A percentile compares a stretch with the other conserved stretches of the same genome.
Conservation (phyloP, 2,113 vertebrate species). For the Percina caprodes region DNA sequence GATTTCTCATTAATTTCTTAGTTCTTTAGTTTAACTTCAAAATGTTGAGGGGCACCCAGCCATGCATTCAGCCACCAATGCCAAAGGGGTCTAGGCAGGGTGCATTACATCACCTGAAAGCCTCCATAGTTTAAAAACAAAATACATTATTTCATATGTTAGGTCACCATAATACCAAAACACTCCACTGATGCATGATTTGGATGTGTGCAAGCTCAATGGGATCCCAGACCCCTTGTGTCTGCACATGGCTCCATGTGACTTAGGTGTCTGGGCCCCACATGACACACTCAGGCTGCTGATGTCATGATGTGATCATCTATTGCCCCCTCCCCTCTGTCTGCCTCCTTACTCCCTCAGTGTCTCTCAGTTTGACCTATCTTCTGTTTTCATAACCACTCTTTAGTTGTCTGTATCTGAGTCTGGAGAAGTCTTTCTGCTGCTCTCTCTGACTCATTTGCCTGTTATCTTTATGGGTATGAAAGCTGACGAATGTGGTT, state of each 20-base stretch:
- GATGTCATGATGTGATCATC: constrained; percentile 56
- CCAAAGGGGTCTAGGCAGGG: not conserved
- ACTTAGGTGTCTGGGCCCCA: constrained; percentile 38
- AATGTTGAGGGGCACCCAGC: too few species aligned
- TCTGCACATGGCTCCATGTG: constrained; percentile 45
- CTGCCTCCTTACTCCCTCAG: not conserved
- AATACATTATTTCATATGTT: not conserved
- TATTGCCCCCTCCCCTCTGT: not conserved
- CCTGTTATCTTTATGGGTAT: constrained; percentile 34
- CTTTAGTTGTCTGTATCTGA: not conserved
- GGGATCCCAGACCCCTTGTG: not conserved
- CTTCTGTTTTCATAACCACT: not conserved
- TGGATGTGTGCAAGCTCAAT: not conserved
- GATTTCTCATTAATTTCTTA: too few species aligned
- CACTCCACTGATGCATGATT: not conserved
- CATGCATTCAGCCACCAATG: not conserved
- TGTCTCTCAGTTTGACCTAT: not conserved
- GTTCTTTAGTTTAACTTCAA: too few species aligned
- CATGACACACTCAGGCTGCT: constrained; percentile 47
- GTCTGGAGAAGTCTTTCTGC: not conserved
- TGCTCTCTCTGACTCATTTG: constrained; percentile 50
- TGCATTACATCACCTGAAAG: not conserved
- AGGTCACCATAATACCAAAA: too few species aligned
- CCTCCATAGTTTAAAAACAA: not conserved
- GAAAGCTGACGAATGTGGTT: constrained; percentile 14